These are phyloP conservation scores for Zeugodacus cucurbitae DNA, from an alignment of 1,140 invertebrate species.

Conservation along the genomic window DNA sequence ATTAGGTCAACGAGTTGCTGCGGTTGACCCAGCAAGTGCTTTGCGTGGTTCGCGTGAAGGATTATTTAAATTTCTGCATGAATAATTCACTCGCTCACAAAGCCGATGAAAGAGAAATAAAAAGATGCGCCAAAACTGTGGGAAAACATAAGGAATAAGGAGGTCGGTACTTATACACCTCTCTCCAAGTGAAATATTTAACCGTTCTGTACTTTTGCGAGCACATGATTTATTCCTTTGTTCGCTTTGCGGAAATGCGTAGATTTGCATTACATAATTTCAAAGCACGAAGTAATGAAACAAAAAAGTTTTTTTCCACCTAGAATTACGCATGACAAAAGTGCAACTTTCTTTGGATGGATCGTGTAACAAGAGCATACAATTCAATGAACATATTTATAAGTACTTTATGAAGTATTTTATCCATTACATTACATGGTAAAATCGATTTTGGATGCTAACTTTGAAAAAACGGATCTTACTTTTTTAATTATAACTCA, in stretches of 20 bases:
- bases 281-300: no score
- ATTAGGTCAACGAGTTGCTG: constrained; percentile 6
- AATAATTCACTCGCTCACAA: not conserved
- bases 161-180: not conserved
- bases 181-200: not conserved
- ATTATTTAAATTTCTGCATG: constrained; percentile 3
- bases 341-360: no score
- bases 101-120: not conserved
- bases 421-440: no score
- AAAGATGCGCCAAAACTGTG: not conserved
- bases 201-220: not conserved
- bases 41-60: not conserved
- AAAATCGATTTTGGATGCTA: no score
- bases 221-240: not conserved
- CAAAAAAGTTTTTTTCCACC: no score
- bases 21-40: not conserved
- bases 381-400: no score
- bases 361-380: no score
- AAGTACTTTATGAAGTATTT: no score
- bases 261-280: not conserved
- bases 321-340: no score
- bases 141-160: not conserved
- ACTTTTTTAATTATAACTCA: no score
- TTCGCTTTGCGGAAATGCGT: not conserved
- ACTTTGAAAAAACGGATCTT: no score